Evolutionary conservation across 2,888 invertebrate species (phyloP).

Genomic region (Ferdinandea cuprea): DNA sequence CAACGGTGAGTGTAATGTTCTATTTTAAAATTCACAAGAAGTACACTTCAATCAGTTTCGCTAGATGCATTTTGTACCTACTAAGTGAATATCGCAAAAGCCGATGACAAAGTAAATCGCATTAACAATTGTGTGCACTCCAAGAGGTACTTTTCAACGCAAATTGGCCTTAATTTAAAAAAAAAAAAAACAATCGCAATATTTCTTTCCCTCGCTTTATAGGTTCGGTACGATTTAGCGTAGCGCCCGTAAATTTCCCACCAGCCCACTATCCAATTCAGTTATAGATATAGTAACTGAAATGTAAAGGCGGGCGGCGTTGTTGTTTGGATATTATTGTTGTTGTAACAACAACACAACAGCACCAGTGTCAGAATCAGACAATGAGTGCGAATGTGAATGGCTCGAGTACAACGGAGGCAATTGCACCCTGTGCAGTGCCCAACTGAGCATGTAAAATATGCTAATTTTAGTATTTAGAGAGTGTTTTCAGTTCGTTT

Average conservation of each 20-base stretch:
- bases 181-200: slow-evolving; percentile 29
- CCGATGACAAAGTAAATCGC: slow-evolving; percentile 60
- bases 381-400: slow-evolving; percentile 45
- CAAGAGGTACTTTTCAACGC: slow-evolving; percentile 60
- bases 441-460: slow-evolving; percentile 67
- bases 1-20: not conserved
- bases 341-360: slow-evolving; percentile 18
- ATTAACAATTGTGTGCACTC: slow-evolving; percentile 63
- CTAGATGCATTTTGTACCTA: not conserved
- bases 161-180: slow-evolving; percentile 72
- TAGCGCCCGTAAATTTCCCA: slow-evolving; percentile 55
- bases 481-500: slow-evolving; percentile 54
- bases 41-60: slow-evolving; percentile 30
- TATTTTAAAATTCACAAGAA: slow-evolving; percentile 20
- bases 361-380: slow-evolving; percentile 34
- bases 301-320: not conserved
- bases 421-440: slow-evolving; percentile 60
- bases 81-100: no score
- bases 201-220: slow-evolving; percentile 2
- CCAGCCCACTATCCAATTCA: slow-evolving; percentile 32
- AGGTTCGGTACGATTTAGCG: not conserved
- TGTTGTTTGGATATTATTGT: slow-evolving; percentile 30
- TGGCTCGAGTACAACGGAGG: slow-evolving; percentile 29
- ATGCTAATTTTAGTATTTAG: slow-evolving; percentile 72
- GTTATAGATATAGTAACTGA: slow-evolving; percentile 5